phyloP scores from a whole-genome alignment of 2,113 vertebrate species.

The zebrafish (Danio rerio) region DNA sequence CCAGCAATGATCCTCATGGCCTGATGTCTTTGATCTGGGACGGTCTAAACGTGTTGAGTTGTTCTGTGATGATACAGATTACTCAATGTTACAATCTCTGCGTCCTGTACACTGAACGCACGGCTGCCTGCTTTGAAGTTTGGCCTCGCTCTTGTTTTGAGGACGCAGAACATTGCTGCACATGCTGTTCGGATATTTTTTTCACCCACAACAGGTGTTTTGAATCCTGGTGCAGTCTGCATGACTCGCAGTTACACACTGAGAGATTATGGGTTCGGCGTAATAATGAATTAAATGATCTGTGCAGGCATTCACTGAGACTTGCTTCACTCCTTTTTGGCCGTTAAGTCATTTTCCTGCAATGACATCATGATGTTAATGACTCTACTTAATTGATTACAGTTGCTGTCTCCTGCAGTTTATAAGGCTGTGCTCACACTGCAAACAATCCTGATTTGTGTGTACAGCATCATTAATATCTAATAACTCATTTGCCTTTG shows the following conservation, averaged over 20 bases:
- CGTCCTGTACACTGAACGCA: neutral
- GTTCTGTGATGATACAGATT: neutral
- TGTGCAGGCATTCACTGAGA: conserved; percentile 1
- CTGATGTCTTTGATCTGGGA: conserved; percentile 10
- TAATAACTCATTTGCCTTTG: too few relatives aligned
- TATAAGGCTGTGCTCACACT: neutral
- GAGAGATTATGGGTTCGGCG: conserved; percentile 6
- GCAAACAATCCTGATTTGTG: neutral
- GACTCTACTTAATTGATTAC: neutral
- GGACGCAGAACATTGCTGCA: conserved; percentile 23
- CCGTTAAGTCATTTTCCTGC: neutral
- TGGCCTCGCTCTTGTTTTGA: conserved; percentile 4
- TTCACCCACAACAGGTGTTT: conserved; percentile 56
- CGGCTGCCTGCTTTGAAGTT: neutral
- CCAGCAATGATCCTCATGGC: conserved; percentile 33
- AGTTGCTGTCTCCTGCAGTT: neutral
- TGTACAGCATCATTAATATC: neutral
- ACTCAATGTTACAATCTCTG: neutral
- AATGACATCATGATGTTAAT: conserved; percentile 12
- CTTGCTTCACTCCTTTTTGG: neutral
- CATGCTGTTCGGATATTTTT: conserved; percentile 29
- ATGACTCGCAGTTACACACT: neutral
- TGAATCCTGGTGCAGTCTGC: neutral
- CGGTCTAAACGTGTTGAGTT: neutral
- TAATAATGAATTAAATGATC: neutral